Percentiles rank a stretch among this genome's conserved stretches.
These are phyloP conservation scores for Pararge aegeria DNA, from an alignment of 1,140 invertebrate genomes.

Conservation along the genomic window DNA sequence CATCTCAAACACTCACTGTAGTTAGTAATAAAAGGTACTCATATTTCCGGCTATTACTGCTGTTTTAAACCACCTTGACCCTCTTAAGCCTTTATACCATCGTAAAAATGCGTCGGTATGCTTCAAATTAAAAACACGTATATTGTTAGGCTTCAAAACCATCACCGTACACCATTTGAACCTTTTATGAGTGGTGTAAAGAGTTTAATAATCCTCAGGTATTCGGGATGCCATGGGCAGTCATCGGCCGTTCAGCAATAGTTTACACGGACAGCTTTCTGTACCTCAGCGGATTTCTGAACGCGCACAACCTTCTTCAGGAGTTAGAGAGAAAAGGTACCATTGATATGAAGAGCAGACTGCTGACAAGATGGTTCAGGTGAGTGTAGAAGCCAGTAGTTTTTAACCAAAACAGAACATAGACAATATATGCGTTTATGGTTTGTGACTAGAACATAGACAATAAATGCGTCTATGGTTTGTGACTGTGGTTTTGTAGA, in stretches of 20 bases:
- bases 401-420: no score
- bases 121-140: no score
- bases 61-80: not conserved
- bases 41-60: not conserved
- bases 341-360: conserved; percentile 81
- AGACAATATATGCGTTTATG: no score
- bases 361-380: conserved; percentile 83
- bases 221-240: conserved; percentile 85
- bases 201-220: conserved; percentile 66
- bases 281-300: conserved; percentile 86
- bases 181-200: no score
- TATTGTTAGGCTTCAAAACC: no score
- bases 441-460: no score
- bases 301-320: conserved; percentile 83
- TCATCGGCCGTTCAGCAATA: conserved; percentile 86
- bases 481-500: no score
- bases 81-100: not conserved
- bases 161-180: no score
- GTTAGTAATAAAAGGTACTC: not conserved
- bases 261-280: conserved; percentile 89
- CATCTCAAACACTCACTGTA: not conserved
- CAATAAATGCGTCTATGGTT: no score
- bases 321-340: conserved; percentile 80
- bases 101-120: no score
- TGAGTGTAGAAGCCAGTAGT: conserved; percentile 32